Evolutionary conservation across 2,888 invertebrate species (phyloP).

Genomic region (Aleiodes leptofemur): DNA sequence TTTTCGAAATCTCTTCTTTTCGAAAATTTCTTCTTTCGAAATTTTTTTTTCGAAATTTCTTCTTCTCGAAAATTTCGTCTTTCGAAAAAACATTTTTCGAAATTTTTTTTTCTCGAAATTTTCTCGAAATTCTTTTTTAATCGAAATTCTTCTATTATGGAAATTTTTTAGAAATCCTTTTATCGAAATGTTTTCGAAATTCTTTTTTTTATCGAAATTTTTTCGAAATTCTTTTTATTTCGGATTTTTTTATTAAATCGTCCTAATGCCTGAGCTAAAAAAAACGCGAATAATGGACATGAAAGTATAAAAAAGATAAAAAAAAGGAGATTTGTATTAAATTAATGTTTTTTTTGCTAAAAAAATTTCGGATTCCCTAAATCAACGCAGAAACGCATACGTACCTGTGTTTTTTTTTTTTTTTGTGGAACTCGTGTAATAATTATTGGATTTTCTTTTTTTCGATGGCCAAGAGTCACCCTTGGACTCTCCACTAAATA

Average conservation of each 20-base stretch:
- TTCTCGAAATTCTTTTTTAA: not conserved
- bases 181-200: constrained; percentile 9
- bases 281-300: constrained; percentile 5
- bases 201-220: not conserved
- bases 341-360: not conserved
- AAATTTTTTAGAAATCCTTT: not conserved
- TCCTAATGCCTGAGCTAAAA: constrained; percentile 38
- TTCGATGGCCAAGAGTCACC: not conserved
- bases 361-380: constrained; percentile 60
- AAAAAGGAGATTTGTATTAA: not conserved
- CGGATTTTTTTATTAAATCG: not conserved
- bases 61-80: no score
- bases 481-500: constrained; percentile 68
- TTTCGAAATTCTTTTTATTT: not conserved
- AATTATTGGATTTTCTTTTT: constrained; percentile 2
- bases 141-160: not conserved
- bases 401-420: constrained; percentile 64
- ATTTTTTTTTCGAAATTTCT: no score
- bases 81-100: no score
- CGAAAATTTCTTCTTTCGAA: no score
- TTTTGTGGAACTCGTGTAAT: constrained; percentile 44
- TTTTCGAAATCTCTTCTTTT: no score
- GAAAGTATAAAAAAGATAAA: not conserved
- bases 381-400: constrained; percentile 70
- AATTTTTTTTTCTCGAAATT: not conserved